These are phyloP conservation scores for Ceratosolen fusciceps DNA, from an alignment of 1,140 invertebrate species.

Conservation along the genomic window DNA sequence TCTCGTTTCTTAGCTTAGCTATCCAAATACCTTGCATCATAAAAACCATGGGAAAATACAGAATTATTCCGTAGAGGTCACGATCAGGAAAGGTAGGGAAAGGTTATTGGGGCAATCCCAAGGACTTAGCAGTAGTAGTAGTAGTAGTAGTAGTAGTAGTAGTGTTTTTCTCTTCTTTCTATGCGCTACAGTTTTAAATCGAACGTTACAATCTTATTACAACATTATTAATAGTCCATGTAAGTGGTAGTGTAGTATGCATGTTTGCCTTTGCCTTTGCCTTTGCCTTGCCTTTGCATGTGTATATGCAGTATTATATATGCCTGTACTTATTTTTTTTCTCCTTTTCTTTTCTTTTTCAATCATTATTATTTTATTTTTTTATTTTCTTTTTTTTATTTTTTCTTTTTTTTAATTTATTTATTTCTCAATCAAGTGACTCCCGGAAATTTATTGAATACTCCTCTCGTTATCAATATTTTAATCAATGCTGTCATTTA, in stretches of 20 bases:
- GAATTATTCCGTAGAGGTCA: slow-evolving; percentile 42
- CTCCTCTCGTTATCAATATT: slow-evolving; percentile 9
- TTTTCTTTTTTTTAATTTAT: slow-evolving; percentile 37
- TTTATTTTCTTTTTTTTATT: too few relatives aligned
- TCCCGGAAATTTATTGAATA: slow-evolving; percentile 2
- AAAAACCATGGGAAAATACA: slow-evolving; percentile 54
- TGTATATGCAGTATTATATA: slow-evolving; percentile 41
- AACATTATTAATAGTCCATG: slow-evolving; percentile 55
- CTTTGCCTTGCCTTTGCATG: too few relatives aligned
- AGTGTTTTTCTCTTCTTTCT: slow-evolving; percentile 44
- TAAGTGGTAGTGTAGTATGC: slow-evolving; percentile 53
- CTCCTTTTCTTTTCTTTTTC: too few relatives aligned
- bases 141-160: too few relatives aligned
- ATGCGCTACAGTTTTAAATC: slow-evolving; percentile 56
- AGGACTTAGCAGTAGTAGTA: slow-evolving; percentile 40
- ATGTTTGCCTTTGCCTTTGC: slow-evolving; percentile 37
- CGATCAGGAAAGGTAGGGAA: slow-evolving; percentile 30
- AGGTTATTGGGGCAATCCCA: slow-evolving; percentile 31
- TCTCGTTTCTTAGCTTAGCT: slow-evolving; percentile 47
- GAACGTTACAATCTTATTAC: slow-evolving; percentile 63
- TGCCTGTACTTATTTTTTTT: too few relatives aligned
- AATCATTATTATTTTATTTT: too few relatives aligned
- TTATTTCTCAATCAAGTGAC: slow-evolving; percentile 32
- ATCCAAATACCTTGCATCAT: slow-evolving; percentile 67
- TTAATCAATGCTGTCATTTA: slow-evolving; percentile 16